Evolutionary conservation across 2,888 invertebrate genomes (phyloP).

Genomic region (Drosophila neotestacea): DNA sequence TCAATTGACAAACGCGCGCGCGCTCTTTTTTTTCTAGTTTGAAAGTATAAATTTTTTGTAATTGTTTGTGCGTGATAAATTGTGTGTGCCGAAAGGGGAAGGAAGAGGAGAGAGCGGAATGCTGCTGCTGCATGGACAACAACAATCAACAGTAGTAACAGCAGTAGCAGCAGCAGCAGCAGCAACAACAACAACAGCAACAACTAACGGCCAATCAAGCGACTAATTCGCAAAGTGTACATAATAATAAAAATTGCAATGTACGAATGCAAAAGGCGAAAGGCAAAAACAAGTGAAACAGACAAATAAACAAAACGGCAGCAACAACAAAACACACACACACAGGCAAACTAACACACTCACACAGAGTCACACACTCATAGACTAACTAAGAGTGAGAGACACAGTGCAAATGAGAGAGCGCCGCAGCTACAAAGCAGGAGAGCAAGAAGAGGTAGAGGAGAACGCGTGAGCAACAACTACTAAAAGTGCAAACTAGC

Average conservation of each 20-base stretch:
- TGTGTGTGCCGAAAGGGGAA: slow-evolving; percentile 13
- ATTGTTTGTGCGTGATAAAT: slow-evolving; percentile 57
- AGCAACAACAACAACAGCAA: slow-evolving; percentile 1
- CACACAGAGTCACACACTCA: background rate
- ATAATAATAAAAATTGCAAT: slow-evolving; percentile 55
- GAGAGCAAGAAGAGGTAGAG: slow-evolving; percentile 27
- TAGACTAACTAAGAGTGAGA: slow-evolving; percentile 19
- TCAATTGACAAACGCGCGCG: slow-evolving; percentile 29
- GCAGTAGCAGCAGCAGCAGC: slow-evolving; percentile 4
- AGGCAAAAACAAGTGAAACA: slow-evolving; percentile 70
- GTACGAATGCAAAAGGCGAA: slow-evolving; percentile 62
- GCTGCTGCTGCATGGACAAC: slow-evolving; percentile 31
- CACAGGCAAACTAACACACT: background rate
- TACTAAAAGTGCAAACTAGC: slow-evolving; percentile 62
- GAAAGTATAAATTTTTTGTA: slow-evolving; percentile 26
- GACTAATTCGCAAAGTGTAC: slow-evolving; percentile 44
- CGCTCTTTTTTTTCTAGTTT: slow-evolving; percentile 21
- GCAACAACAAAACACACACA: slow-evolving; percentile 21
- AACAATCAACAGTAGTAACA: slow-evolving; percentile 8
- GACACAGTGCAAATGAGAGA: slow-evolving; percentile 17
- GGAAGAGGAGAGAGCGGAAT: slow-evolving; percentile 5
- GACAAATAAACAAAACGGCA: slow-evolving; percentile 76
- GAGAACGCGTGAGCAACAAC: slow-evolving; percentile 46
- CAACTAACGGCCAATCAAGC: slow-evolving; percentile 39
- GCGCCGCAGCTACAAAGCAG: slow-evolving; percentile 22